Evolutionary conservation across 2,888 invertebrate species (phyloP), one percentile per base, ranked within the genome.

Genomic region (Phaedon cochleariae): DNA sequence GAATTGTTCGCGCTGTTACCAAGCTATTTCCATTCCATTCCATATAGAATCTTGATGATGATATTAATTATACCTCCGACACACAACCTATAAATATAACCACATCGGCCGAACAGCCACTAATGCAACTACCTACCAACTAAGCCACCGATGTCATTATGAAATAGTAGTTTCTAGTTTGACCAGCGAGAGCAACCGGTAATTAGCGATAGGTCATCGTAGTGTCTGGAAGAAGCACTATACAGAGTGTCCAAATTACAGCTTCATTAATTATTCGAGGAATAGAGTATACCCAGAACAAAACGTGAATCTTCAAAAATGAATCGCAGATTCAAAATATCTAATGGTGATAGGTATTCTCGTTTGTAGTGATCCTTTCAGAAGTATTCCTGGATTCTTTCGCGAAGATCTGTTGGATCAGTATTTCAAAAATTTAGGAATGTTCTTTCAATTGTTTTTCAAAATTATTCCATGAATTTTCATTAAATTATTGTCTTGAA

Each of bases 181-280:
- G 45, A 26, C 26, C 57, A 45, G 57, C 57, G 46, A 54, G 57
- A 57, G 57, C 15, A 57, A 57, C 57, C 26, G 57, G 57, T 57
- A 57, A 57, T 57, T 57, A 57, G 45, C 57, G 57, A 57, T 57
- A 45, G 57, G 57, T 57, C 57, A 57, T 57, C 57, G 26, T 57
- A 26, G 41, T 18, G 45, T 57, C 41, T 55, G 45, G 10, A 31
- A 57, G 46, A 29, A 45, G 21, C 26, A 57, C 15, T 41, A 41
- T 41, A 41, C 41, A 41, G 41, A 2, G 3, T 41, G 41, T 41
- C 41, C 41, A 41, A 4, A 41, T 10, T 15, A 6, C 15, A 26
- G 26, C 7, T 26, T 3, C 4, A 26, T 26, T 3, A 26, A 26
- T 26, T 26, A 26, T 26, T 3, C 26, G 7, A 26, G 26, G 26